A percentile compares a stretch with the other conserved stretches of the same genome.
phyloP scores from a whole-genome alignment of 2,888 invertebrate genomes.

The Gandaritis pyraliata region DNA sequence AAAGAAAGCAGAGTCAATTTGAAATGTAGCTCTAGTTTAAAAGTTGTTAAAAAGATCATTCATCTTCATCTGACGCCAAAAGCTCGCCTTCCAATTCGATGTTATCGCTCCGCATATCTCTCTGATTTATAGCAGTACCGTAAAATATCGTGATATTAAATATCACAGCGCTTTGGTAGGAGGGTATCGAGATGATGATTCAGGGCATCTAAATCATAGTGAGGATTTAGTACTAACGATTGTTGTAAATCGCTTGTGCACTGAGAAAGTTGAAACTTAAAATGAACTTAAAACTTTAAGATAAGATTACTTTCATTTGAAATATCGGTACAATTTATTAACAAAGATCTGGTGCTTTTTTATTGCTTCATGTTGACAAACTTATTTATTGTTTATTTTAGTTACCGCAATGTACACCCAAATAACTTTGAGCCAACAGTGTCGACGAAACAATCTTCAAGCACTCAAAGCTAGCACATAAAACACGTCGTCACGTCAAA shows the following conservation, averaged over 20 bases:
- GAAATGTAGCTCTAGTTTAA: too few relatives aligned
- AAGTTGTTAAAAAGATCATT: constrained; percentile 20
- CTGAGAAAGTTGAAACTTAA: constrained; percentile 26
- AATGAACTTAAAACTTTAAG: constrained; percentile 8
- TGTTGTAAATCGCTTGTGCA: constrained; percentile 46
- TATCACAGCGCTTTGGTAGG: constrained; percentile 51
- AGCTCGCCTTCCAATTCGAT: constrained; percentile 44
- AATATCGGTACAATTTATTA: constrained; percentile 2
- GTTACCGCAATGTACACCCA: constrained; percentile 1
- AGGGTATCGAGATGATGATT: constrained; percentile 34
- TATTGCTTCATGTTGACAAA: constrained; percentile 8
- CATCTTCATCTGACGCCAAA: constrained; percentile 25
- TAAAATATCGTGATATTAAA: constrained; percentile 61
- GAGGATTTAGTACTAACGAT: constrained; percentile 51
- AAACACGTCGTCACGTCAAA: constrained; percentile 28
- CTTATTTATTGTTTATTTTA: constrained; percentile 7
- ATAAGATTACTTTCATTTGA: constrained; percentile 9
- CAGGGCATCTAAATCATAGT: constrained; percentile 35
- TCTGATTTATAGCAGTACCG: constrained; percentile 57
- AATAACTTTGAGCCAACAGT: constrained; percentile 8
- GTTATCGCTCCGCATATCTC: constrained; percentile 45
- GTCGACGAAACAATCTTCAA: constrained; percentile 18
- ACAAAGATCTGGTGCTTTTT: not conserved
- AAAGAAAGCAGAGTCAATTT: too few relatives aligned
- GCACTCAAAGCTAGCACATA: constrained; percentile 22